Evolutionary conservation across 2,113 vertebrate genomes (phyloP).

Genomic region (Campylomormyrus numenius): DNA sequence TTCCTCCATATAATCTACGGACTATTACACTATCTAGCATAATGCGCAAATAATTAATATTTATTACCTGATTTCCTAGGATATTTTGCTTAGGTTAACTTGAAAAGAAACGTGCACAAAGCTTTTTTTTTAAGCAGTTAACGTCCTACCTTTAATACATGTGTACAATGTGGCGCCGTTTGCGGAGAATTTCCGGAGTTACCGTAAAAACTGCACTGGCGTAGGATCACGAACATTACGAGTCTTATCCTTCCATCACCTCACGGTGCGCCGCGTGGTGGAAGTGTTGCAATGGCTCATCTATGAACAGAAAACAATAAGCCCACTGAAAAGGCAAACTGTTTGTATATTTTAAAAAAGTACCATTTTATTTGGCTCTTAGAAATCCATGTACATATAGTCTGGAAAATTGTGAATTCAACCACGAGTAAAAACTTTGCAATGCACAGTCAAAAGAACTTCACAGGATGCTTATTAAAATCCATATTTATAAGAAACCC

Average conservation of each 20-base stretch:
- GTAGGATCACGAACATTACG: neutral
- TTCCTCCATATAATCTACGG: neutral
- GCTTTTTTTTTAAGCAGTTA: neutral
- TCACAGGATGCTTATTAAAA: neutral
- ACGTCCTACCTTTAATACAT: neutral
- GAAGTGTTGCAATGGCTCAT: slow-evolving; percentile 1
- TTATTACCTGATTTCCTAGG: neutral
- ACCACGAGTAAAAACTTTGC: neutral
- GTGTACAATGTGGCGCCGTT: neutral
- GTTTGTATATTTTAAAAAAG: neutral
- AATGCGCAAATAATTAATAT: neutral
- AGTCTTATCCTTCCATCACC: slow-evolving; percentile 1
- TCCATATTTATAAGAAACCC: neutral
- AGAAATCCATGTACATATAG: neutral
- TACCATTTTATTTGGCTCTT: neutral
- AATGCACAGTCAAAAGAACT: too few species aligned
- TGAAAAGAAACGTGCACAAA: neutral
- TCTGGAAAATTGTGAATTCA: neutral
- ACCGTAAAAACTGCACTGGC: neutral
- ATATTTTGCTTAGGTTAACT: neutral
- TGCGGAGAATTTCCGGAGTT: neutral
- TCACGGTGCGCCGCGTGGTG: neutral
- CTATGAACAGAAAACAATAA: neutral
- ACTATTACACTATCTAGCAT: neutral
- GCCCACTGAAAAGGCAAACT: neutral